Evolutionary conservation across 1,140 invertebrate species (phyloP).

Genomic region (Saccostrea echinata): DNA sequence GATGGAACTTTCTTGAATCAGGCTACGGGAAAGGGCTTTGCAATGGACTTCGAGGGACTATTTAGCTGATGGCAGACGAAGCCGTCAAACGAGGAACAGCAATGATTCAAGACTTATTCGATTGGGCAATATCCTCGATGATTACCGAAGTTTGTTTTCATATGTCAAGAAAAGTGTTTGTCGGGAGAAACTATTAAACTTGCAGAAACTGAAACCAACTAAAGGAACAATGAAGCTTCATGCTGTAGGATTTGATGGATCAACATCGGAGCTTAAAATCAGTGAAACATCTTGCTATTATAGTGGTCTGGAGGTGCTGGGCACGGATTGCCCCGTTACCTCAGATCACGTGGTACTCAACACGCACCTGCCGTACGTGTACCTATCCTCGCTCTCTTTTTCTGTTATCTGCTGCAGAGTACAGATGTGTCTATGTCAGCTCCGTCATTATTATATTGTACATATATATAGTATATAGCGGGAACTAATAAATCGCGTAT

Average conservation of each 20-base stretch:
- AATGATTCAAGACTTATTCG: slow-evolving; percentile 63
- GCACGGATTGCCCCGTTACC: no score
- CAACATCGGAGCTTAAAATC: no score
- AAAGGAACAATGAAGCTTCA: slow-evolving; percentile 2
- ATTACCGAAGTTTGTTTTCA: slow-evolving; percentile 32
- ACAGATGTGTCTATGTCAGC: no score
- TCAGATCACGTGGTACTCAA: no score
- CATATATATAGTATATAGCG: no score
- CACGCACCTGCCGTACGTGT: no score
- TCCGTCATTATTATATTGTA: no score
- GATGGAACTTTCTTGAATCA: slow-evolving; percentile 57
- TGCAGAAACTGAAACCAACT: not conserved
- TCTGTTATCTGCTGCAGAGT: no score
- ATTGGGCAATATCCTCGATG: slow-evolving; percentile 49
- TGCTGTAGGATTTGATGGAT: not conserved
- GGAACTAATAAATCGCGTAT: no score
- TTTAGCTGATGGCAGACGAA: slow-evolving; percentile 58
- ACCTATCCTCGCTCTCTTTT: no score
- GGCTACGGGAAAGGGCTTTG: slow-evolving; percentile 66
- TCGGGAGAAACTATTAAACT: not conserved
- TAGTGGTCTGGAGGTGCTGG: no score
- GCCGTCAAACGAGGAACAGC: slow-evolving; percentile 59
- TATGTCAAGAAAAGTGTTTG: not conserved
- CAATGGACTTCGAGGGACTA: slow-evolving; percentile 62
- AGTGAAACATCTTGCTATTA: no score